Conservation (phyloP, 2,888 invertebrate species). For the Rhodophaea formosa region DNA sequence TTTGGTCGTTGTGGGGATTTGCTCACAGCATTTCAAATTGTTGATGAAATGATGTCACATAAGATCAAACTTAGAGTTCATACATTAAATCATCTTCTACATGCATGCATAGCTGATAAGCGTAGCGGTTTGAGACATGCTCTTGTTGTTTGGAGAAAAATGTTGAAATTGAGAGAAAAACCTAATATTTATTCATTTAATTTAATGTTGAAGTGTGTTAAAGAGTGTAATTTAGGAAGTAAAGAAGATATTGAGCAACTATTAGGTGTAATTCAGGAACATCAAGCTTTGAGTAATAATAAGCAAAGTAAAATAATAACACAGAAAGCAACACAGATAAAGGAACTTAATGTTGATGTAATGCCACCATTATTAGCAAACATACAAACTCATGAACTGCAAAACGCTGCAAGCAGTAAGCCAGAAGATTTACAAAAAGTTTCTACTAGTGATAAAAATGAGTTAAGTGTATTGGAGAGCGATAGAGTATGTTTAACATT, state of each 20-base stretch:
- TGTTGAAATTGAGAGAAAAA: constrained; percentile 83
- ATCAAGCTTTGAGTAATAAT: constrained; percentile 36
- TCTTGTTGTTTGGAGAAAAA: constrained; percentile 92
- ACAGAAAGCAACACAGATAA: neutral
- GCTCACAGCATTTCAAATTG: constrained; percentile 87
- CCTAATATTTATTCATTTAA: constrained; percentile 90
- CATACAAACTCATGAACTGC: neutral
- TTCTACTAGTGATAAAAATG: constrained; percentile 13
- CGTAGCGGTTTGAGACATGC: constrained; percentile 91
- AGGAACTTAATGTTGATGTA: neutral
- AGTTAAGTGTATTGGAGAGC: constrained; percentile 24
- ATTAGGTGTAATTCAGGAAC: constrained; percentile 53
- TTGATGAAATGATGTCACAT: constrained; percentile 90
- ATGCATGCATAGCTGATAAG: constrained; percentile 90
- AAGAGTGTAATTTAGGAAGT: constrained; percentile 91
- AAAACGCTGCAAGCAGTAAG: neutral
- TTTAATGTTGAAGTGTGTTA: constrained; percentile 88
- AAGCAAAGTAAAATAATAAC: constrained; percentile 18
- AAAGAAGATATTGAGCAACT: constrained; percentile 79
- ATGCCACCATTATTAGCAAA: neutral
- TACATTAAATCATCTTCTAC: constrained; percentile 90
- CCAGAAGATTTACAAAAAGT: neutral
- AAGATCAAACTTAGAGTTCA: constrained; percentile 82
- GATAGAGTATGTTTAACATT: constrained; percentile 37
- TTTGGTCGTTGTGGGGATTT: constrained; percentile 92